Conservation (phyloP, 2,797 vertebrate genomes). For the Acipenser ruthenus region DNA sequence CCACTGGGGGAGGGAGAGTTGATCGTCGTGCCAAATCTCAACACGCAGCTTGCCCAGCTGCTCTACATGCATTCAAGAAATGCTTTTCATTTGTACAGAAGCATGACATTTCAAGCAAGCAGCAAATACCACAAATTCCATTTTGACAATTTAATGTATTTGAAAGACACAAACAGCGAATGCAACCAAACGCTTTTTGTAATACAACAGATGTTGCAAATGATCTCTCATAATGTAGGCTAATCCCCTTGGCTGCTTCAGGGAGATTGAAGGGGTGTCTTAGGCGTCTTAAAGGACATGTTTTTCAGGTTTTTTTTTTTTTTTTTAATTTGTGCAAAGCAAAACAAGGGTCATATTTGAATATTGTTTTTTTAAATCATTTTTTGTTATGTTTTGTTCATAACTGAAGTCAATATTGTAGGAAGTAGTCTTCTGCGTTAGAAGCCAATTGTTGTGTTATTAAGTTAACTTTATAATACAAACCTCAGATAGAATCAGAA, state of each 20-base stretch:
- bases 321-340: too few relatives aligned
- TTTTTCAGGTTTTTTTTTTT: slow-evolving; percentile 1
- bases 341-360: too few relatives aligned
- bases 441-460: too few relatives aligned
- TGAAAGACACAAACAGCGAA: slow-evolving; percentile 26
- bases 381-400: slow-evolving; percentile 4
- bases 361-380: slow-evolving; percentile 13
- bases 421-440: slow-evolving; percentile 4
- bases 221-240: slow-evolving; percentile 47
- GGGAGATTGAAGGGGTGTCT: neutral
- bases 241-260: slow-evolving; percentile 26
- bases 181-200: slow-evolving; percentile 34
- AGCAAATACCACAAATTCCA: neutral
- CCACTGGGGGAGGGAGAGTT: slow-evolving; percentile 12
- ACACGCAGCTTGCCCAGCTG: slow-evolving; percentile 15
- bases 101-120: slow-evolving; percentile 18
- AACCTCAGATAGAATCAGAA: too few relatives aligned
- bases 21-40: slow-evolving; percentile 12
- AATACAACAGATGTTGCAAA: slow-evolving; percentile 43
- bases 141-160: neutral
- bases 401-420: slow-evolving; percentile 19
- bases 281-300: neutral
- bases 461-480: too few relatives aligned
- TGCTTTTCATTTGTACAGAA: slow-evolving; percentile 8
- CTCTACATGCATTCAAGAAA: neutral